Evolutionary conservation across 2,888 invertebrate species (phyloP).

Genomic region (Watsonalla cultraria): DNA sequence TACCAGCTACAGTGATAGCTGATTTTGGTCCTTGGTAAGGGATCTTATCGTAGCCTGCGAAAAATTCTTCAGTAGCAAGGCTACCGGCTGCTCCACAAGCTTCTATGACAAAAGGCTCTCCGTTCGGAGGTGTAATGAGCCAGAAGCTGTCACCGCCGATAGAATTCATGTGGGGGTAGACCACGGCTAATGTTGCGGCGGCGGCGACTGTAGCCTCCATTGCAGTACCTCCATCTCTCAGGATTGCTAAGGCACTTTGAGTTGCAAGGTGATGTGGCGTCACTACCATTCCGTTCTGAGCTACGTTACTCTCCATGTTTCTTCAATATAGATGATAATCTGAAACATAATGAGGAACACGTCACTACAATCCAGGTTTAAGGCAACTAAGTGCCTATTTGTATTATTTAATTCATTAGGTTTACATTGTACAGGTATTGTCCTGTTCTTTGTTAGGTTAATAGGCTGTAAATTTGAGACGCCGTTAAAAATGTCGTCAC

Average conservation of each 20-base stretch:
- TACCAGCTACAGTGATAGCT: conserved; percentile 61
- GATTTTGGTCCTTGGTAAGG: conserved; percentile 55
- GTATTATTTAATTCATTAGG: too few relatives aligned
- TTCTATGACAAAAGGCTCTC: conserved; percentile 59
- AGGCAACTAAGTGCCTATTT: too few relatives aligned
- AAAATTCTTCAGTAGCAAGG: conserved; percentile 49
- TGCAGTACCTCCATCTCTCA: conserved; percentile 63
- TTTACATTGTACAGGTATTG: too few relatives aligned
- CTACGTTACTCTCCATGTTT: conserved; percentile 44
- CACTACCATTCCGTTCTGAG: conserved; percentile 60
- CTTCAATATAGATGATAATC: conserved; percentile 6
- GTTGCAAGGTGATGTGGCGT: conserved; percentile 67
- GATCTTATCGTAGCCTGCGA: conserved; percentile 36
- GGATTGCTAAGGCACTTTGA: conserved; percentile 55
- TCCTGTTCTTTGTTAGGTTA: too few relatives aligned
- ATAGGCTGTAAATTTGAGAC: too few relatives aligned
- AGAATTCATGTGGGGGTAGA: conserved; percentile 66
- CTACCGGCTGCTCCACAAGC: conserved; percentile 63
- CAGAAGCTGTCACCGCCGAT: conserved; percentile 68
- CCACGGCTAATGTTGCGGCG: conserved; percentile 63
- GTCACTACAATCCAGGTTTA: neutral
- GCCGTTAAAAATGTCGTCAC: too few relatives aligned
- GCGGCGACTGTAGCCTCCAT: conserved; percentile 67
- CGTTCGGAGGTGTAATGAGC: conserved; percentile 62
- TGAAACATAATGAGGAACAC: conserved; percentile 21